Evolutionary conservation across 2,797 vertebrate species (phyloP).

Genomic region (Lutjanus campechanus): DNA sequence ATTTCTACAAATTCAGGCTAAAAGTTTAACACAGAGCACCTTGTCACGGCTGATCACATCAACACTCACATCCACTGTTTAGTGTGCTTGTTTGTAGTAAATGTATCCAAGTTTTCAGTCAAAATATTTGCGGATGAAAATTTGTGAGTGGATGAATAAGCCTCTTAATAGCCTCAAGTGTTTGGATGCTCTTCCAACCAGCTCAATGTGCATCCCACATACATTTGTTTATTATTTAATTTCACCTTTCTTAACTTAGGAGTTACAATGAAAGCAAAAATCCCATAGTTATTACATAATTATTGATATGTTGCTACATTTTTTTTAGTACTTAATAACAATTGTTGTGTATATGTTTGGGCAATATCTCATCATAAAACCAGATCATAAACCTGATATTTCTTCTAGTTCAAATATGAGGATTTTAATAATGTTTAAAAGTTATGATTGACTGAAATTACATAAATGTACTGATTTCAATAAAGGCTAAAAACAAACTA

Average conservation of each 20-base stretch:
- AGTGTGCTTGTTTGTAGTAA: background rate
- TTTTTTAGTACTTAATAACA: background rate
- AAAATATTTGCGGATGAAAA: slow-evolving; percentile 1
- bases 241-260: background rate
- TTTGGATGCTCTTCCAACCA: slow-evolving; percentile 15
- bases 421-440: too few species aligned
- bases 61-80: background rate
- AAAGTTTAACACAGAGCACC: background rate
- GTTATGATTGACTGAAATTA: too few species aligned
- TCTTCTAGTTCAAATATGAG: too few species aligned
- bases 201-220: background rate
- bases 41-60: background rate
- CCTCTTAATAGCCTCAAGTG: background rate
- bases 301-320: background rate
- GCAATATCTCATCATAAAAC: too few species aligned
- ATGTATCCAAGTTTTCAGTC: background rate
- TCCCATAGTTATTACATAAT: background rate
- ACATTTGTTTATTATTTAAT: slow-evolving; percentile 6
- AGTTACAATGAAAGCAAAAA: background rate
- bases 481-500: background rate
- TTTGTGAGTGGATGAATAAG: slow-evolving; percentile 4
- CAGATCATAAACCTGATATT: too few species aligned
- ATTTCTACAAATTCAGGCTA: background rate
- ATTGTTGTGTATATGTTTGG: too few species aligned
- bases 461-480: background rate